phyloP scores from a whole-genome alignment of 2,113 vertebrate genomes.

The Chionomys nivalis region DNA sequence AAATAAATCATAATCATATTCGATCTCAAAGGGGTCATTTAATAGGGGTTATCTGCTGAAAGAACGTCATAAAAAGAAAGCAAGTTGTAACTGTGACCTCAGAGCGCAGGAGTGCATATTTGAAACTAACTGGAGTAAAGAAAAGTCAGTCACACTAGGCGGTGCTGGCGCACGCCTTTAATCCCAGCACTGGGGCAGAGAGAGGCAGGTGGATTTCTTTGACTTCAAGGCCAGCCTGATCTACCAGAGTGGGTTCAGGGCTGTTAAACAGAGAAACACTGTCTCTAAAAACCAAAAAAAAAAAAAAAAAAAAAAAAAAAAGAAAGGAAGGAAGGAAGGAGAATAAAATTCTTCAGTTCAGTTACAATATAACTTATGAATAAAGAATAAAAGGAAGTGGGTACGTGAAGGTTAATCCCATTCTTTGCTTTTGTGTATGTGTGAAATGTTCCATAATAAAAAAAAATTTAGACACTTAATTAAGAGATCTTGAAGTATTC shows the following conservation, averaged over 20 bases:
- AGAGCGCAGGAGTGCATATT: not conserved
- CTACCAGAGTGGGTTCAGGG: too few relatives aligned
- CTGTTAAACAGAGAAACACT: too few relatives aligned
- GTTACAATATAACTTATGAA: constrained; percentile 2
- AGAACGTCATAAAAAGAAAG: not conserved
- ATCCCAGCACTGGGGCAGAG: too few relatives aligned
- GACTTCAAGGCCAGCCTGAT: too few relatives aligned
- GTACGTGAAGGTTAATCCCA: not conserved
- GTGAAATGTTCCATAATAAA: constrained; percentile 47
- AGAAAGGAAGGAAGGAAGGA: too few relatives aligned
- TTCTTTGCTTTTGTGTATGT: not conserved
- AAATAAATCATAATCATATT: constrained; percentile 37
- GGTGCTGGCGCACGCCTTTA: too few relatives aligned
- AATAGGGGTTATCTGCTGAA: not conserved
- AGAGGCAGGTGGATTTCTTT: too few relatives aligned
- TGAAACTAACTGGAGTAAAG: not conserved
- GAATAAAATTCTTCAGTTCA: not conserved
- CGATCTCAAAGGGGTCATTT: not conserved
- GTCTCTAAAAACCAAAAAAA: too few relatives aligned
- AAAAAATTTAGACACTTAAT: constrained; percentile 16
- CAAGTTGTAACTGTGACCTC: constrained; percentile 2
- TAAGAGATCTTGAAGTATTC: not conserved
- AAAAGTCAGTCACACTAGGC: not conserved
- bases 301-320: too few relatives aligned
- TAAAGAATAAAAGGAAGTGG: not conserved